These are phyloP conservation scores for Oligia latruncula DNA, from an alignment of 2,888 invertebrate genomes.

Conservation along the genomic window DNA sequence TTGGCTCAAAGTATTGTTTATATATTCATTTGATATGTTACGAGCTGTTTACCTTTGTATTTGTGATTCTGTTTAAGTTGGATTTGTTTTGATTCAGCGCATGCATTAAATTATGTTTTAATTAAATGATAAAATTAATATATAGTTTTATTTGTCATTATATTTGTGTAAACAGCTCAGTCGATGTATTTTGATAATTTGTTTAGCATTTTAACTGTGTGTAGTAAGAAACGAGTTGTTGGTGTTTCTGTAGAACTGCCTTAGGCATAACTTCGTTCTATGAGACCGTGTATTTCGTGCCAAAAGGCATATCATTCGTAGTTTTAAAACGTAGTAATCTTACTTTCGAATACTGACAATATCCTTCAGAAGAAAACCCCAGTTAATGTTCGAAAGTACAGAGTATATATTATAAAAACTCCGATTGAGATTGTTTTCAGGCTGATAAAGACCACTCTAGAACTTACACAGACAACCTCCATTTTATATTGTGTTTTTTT, in stretches of 20 bases:
- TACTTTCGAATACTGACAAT: conserved; percentile 39
- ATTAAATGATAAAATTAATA: conserved; percentile 58
- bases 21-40: conserved; percentile 60
- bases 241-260: conserved; percentile 27
- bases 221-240: conserved; percentile 16
- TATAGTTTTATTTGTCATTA: conserved; percentile 62
- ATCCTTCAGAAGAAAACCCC: conserved; percentile 21
- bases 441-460: neutral
- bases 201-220: conserved; percentile 61
- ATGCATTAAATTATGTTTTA: conserved; percentile 63
- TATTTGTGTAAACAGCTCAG: conserved; percentile 62
- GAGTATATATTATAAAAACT: neutral
- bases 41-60: conserved; percentile 63
- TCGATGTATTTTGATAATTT: conserved; percentile 52
- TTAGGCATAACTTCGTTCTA: conserved; percentile 19
- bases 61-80: conserved; percentile 53
- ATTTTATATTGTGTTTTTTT: conserved; percentile 7
- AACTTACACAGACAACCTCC: neutral
- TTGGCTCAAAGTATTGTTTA: conserved; percentile 87
- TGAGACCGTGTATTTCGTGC: conserved; percentile 12
- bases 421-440: neutral
- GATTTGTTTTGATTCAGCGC: conserved; percentile 60
- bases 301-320: conserved; percentile 23
- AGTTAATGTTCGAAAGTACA: conserved; percentile 33
- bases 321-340: conserved; percentile 29